phyloP scores from a whole-genome alignment of 1,140 invertebrate species.

The Pseudomyrmex cubaensis region DNA sequence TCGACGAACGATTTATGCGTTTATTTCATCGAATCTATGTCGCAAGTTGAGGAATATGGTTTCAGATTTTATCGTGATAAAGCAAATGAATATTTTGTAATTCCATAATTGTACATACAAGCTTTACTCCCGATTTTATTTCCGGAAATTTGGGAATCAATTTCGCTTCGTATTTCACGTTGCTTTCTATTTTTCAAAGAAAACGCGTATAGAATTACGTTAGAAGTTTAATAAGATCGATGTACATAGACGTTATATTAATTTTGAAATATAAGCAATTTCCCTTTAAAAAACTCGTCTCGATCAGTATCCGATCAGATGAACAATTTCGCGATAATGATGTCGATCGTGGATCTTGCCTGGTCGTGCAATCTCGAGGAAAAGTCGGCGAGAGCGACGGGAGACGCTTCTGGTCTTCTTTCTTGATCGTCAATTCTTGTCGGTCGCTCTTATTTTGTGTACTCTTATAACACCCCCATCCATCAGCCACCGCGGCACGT shows the following conservation, averaged over 20 bases:
- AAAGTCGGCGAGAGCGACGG: not conserved
- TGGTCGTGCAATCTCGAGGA: constrained; percentile 53
- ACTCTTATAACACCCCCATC: constrained; percentile 58
- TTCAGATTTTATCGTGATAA: no score
- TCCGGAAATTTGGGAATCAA: no score
- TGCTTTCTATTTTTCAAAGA: not conserved
- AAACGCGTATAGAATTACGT: not conserved
- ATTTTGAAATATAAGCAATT: constrained; percentile 28
- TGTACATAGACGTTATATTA: not conserved
- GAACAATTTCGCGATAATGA: constrained; percentile 55
- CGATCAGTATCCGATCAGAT: not conserved
- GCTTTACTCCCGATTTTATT: no score
- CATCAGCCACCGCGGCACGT: constrained; percentile 52
- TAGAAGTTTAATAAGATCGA: not conserved
- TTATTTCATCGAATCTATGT: constrained; percentile 18
- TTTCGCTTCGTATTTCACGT: no score
- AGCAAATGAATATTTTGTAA: no score
- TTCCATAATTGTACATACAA: no score
- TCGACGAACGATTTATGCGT: constrained; percentile 26
- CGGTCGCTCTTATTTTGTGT: constrained; percentile 64
- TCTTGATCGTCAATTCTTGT: constrained; percentile 56
- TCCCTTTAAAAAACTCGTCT: not conserved
- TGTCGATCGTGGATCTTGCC: not conserved
- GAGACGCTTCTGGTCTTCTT: not conserved
- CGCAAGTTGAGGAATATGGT: no score